These are phyloP conservation scores for Glossophaga mutica DNA, from an alignment of 2,797 vertebrate species.

Conservation along the genomic window DNA sequence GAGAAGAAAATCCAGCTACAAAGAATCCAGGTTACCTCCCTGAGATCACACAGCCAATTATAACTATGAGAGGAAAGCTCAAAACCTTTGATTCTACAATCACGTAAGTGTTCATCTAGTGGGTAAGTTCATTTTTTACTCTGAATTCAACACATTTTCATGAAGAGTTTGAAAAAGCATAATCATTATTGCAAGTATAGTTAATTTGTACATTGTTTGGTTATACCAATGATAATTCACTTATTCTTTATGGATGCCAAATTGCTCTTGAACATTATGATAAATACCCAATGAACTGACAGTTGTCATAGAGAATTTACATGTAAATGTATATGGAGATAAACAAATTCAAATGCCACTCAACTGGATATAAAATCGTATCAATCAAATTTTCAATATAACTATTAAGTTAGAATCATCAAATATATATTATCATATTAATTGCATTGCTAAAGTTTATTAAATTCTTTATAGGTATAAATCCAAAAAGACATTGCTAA, in stretches of 20 bases:
- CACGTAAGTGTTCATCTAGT: neutral
- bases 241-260: neutral
- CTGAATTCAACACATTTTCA: neutral
- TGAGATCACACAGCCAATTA: neutral
- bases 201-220: neutral
- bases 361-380: neutral
- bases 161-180: neutral
- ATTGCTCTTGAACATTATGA: slow-evolving; percentile 2
- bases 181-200: neutral
- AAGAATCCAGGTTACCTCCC: neutral
- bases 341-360: neutral
- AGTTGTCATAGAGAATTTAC: neutral
- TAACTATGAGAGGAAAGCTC: neutral
- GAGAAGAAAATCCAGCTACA: neutral
- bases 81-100: neutral
- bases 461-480: neutral
- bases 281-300: neutral
- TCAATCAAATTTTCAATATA: neutral
- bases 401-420: neutral
- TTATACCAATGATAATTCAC: neutral
- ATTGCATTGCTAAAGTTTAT: neutral
- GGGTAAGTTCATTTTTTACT: neutral
- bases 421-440: neutral
- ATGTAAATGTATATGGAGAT: neutral
- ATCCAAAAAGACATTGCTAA: neutral